phyloP scores from a whole-genome alignment of 2,797 vertebrate genomes.

The Protosalanx chinensis region DNA sequence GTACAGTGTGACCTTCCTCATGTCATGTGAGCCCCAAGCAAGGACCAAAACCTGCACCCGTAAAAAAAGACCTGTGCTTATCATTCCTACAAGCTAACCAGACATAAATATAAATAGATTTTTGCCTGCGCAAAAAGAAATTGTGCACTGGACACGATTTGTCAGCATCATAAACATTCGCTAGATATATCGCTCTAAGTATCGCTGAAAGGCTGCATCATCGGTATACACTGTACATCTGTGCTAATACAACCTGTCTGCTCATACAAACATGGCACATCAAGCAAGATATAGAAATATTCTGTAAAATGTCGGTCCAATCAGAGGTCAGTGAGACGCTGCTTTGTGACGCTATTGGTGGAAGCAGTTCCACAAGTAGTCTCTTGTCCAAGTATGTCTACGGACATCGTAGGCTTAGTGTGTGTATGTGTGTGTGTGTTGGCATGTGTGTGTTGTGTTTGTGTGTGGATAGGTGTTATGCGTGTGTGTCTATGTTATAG shows the following conservation, averaged over 20 bases:
- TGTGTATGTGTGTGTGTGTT: neutral
- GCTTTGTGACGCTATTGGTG: conserved; percentile 21
- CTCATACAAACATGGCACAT: conserved; percentile 49
- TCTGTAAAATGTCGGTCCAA: conserved; percentile 9
- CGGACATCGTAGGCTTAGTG: neutral
- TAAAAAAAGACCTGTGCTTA: conserved; percentile 39
- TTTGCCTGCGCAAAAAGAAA: no score
- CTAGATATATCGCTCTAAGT: conserved; percentile 47
- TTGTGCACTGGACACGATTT: conserved; percentile 35
- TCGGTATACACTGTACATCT: conserved; percentile 25
- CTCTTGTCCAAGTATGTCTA: neutral
- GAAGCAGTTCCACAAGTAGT: conserved; percentile 10
- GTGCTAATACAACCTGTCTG: neutral
- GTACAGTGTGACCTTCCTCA: no score
- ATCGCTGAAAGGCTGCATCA: conserved; percentile 15
- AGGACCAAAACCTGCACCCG: conserved; percentile 40
- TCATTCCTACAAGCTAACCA: conserved; percentile 11
- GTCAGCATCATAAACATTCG: conserved; percentile 38
- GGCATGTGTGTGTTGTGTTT: neutral
- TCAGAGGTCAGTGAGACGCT: conserved; percentile 26
- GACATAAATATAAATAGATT: neutral
- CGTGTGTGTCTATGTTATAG: neutral
- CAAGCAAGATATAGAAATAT: conserved; percentile 43
- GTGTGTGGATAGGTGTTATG: neutral
- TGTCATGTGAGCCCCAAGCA: neutral